phyloP scores from a whole-genome alignment of 2,797 vertebrate species.

The Spea hammondii region DNA sequence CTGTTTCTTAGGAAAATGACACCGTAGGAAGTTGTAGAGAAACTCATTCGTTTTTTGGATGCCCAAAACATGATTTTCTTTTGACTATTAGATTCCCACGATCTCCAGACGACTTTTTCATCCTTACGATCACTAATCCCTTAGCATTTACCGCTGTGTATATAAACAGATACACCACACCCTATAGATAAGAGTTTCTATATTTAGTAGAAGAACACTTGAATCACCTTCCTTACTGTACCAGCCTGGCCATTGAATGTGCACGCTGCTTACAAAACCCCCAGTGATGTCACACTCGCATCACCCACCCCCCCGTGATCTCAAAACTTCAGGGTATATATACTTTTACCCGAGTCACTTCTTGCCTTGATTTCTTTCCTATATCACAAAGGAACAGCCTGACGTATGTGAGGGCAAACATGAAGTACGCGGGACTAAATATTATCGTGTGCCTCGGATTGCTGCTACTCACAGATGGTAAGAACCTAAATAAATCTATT shows the following conservation, averaged over 20 bases:
- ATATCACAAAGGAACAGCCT: background rate
- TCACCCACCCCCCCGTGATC: background rate
- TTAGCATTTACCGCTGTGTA: background rate
- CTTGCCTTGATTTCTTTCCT: too few relatives aligned
- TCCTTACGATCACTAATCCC: too few relatives aligned
- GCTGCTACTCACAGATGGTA: background rate
- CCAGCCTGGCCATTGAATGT: background rate
- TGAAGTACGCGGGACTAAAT: background rate
- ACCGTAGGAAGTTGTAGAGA: too few relatives aligned
- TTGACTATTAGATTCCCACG: too few relatives aligned
- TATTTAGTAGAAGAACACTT: background rate
- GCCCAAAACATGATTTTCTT: too few relatives aligned
- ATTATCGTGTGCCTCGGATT: background rate
- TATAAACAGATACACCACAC: background rate
- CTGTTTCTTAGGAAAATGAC: too few relatives aligned
- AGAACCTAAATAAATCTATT: background rate
- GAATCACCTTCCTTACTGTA: background rate
- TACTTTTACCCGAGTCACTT: background rate
- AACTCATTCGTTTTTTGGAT: too few relatives aligned
- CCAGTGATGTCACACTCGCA: background rate
- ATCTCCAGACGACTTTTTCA: too few relatives aligned
- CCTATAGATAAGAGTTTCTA: background rate
- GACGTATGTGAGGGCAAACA: background rate
- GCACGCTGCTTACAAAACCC: background rate
- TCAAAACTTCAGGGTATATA: background rate